Evolutionary conservation across 2,888 invertebrate species (phyloP), one percentile per base, ranked within the genome.

Genomic region (Maniola hyperantus): DNA sequence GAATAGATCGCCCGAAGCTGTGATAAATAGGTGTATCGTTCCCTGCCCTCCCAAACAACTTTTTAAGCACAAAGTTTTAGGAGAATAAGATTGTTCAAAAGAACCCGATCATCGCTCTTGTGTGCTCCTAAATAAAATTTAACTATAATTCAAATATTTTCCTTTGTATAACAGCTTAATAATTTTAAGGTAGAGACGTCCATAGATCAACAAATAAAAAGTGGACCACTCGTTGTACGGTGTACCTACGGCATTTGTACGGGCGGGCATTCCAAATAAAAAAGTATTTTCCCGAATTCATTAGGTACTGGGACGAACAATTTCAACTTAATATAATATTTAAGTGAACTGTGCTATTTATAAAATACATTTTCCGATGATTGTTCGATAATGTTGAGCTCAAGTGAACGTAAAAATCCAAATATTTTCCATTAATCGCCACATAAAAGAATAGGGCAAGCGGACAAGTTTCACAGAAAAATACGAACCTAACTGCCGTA

Each of bases 1-100:
- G 72, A 73, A 74, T 74, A 75, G 75, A 77, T 74, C 78, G 80
- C 77, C 74, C 60, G 72, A 73, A 70, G 71, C 76, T 70, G 77
- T 86, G 83, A 88, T 84, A 83, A 83, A 87, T 88, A 77, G 5
- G 79, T 76, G 72, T 66, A 72, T 68, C 69, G 69, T 71, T 75
- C 72, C 70, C 76, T 73, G 69, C 71, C 72, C 68, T 70, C 64
- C 59, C 67, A 71, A 77, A 66, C 50, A 68, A 71, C 64, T 71
- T 71, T 71, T 67, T 63, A 54, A 53, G 46, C 50, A 54, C 50
- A 62, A 70, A 50, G 42, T 67, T 67, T 68, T 70, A 44, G 60
- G 55, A 59, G 42, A 66, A 65, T 64, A 64, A 26, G 46, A 60
- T 34, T 36, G 50, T 36, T 26, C 60, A 15, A 48, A 46, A 34